Base-by-base conservation (phyloP, 2,888 invertebrate genomes). In the Caenorhabditis panamensis region DNA sequence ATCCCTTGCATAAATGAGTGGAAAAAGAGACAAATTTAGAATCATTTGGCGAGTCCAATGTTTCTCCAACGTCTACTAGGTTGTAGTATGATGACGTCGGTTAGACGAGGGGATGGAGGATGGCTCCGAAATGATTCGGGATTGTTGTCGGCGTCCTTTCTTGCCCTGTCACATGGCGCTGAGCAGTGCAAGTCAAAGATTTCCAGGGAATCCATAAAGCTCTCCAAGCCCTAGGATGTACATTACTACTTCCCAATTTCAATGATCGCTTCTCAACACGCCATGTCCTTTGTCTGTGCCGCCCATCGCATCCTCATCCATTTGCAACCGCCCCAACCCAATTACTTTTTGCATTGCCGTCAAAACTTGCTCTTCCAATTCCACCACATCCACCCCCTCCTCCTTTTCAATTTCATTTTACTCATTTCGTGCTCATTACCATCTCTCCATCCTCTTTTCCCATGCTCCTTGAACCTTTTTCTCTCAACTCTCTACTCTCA, bases 1-100 rank as follows among this genome's bases (percentile, higher is more conserved):
- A 37, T 62, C 51, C 58, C 58, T 18, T 68, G 28, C 56, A 68
- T 59, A 37, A 53, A 69, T 49, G 37, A 51, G 51, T 16, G 9
- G 22, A 11, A 9, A 37, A 37, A 37, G 31, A 4, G 31, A 41
- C 41, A 13, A 41, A 41, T 41, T 41, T 41, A 41, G 41, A 41
- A 11, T 49, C 22, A 49, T 49, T 11, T 49, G 4, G 41, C 13
- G 13, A 11, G 11, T 6, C 47, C 47, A n/a, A 18, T 9, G 47
- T 9, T 31, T 31, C 9, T 47, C 47, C 18, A 47, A n/a, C n/a
- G 47, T 47, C 11, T n/a, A 11, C 41, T 41, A 41, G 41, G 31
- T 41, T 13, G 16, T 41, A 9, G 41, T 6, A 13, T 41, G 47
- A 47, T 47, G 47, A 47, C 47, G 47, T 47, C 18, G 5, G 41